Evolutionary conservation across 1,140 invertebrate genomes (phyloP), one percentile per base, ranked within the genome.

Genomic region (Cydia splendana): DNA sequence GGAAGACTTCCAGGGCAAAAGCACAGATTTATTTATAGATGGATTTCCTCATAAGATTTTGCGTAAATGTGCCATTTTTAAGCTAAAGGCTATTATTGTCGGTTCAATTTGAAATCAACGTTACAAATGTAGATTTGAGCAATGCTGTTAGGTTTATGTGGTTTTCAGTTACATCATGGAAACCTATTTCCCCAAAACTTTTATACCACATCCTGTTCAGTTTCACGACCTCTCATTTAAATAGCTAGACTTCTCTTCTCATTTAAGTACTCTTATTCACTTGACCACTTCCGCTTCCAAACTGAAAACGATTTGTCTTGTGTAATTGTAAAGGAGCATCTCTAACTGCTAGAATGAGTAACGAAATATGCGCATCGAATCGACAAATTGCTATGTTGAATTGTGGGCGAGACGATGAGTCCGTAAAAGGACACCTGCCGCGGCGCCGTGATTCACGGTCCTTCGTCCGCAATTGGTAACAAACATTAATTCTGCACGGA

Each of bases 341-440:
- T 38, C 67, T n/a, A 71, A 71, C 67, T n/a, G 28, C 67, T 18
- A 71, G 34, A 71, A 71, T 71, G 67, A 71, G 67, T 71, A 71
- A 71, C 67, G 34, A 71, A 71, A 71, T 71, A 71, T 71, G 67
- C 67, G 67, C 24, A 20, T 18, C 67, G 30, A 71, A 71, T 71
- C 67, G 67, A 18, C 67, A 71, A 71, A 71, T 71, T 71, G 45
- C 67, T 71, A 71, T 42, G 67, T 71, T 71, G 67, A 71, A 71
- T 71, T 45, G 67, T 71, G 67, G 67, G 67, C 67, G 67, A 71
- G 67, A 71, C 30, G 51, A 28, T 74, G 51, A 48, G n/a, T 53
- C 73, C 73, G n/a, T 13, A 74, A 51, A 74, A 74, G 73, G 73
- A 74, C 73, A 74, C 73, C 73, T 74, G 73, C 73, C 18, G 18